A percentile compares a stretch with the other conserved stretches of the same genome.
Evolutionary conservation across 2,797 vertebrate genomes (phyloP).

Genomic region (Lates japonicus): DNA sequence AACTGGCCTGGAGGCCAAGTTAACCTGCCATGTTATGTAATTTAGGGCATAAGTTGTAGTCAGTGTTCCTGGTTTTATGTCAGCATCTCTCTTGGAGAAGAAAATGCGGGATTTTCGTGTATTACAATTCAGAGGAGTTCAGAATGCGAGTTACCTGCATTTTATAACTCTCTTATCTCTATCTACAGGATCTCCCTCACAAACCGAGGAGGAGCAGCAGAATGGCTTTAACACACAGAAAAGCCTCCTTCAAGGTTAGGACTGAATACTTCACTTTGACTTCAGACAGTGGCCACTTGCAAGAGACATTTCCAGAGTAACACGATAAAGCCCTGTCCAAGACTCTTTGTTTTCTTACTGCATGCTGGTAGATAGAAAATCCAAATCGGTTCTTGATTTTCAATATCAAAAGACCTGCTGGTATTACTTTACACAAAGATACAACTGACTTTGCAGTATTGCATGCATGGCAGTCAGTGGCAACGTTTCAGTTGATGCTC

Average conservation of each 20-base stretch:
- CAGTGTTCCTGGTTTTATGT: not conserved
- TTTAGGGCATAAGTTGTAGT: not conserved
- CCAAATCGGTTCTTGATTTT: conserved; percentile 45
- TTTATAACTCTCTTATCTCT: not conserved
- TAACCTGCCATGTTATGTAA: not conserved
- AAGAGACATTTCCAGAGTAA: conserved; percentile 59
- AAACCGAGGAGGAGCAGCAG: conserved; percentile 80
- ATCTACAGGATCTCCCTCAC: conserved; percentile 80
- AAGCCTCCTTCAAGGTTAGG: conserved; percentile 87
- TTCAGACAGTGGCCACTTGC: conserved; percentile 52
- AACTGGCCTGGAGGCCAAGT: not conserved
- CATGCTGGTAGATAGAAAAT: conserved; percentile 73
- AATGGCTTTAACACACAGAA: conserved; percentile 85
- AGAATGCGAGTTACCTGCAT: not conserved
- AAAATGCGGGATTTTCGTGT: not conserved
- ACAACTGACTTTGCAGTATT: conserved; percentile 47
- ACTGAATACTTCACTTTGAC: conserved; percentile 59
- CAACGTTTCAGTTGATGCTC: conserved; percentile 50
- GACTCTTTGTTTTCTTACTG: conserved; percentile 55
- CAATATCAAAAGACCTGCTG: conserved; percentile 42
- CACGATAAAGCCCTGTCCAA: conserved; percentile 34
- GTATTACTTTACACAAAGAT: conserved; percentile 34
- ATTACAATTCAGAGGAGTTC: not conserved
- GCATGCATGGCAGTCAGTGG: conserved; percentile 57
- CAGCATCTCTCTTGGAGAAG: not conserved